phyloP scores from a whole-genome alignment of 2,888 invertebrate species.

The Thysanoteuthis rhombus region DNA sequence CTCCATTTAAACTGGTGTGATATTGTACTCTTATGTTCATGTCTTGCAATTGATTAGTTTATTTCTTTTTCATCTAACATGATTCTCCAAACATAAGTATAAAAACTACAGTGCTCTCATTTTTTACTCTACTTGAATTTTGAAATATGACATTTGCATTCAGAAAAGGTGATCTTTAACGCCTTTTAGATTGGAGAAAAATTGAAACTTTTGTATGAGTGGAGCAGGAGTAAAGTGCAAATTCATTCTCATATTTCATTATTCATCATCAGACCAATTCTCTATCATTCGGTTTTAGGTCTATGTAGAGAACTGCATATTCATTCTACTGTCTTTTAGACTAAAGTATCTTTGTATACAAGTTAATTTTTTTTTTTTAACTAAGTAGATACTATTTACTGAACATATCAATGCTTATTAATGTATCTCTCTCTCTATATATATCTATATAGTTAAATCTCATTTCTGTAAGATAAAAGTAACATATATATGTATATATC shows the following conservation, averaged over 20 bases:
- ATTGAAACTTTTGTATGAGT: neutral
- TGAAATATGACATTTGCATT: neutral
- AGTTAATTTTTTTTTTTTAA: neutral
- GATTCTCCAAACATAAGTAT: neutral
- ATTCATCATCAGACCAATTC: neutral
- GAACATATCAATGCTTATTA: neutral
- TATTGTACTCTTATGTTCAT: too few relatives aligned
- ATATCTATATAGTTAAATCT: neutral
- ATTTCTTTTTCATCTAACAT: neutral
- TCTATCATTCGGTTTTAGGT: neutral
- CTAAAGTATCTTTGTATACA: neutral
- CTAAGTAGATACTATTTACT: neutral
- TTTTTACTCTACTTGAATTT: too few relatives aligned
- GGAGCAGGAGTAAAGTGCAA: neutral
- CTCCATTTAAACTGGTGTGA: too few relatives aligned
- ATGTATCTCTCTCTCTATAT: neutral
- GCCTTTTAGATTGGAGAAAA: neutral
- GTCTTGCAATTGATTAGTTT: too few relatives aligned
- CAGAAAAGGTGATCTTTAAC: neutral
- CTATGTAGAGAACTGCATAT: neutral
- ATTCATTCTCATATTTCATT: neutral
- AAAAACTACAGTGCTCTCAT: neutral
- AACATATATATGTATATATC: slow-evolving; percentile 1
- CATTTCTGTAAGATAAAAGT: too few relatives aligned
- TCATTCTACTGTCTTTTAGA: neutral